Conservation (phyloP, 1,140 invertebrate genomes). For the Riptortus pedestris region DNA sequence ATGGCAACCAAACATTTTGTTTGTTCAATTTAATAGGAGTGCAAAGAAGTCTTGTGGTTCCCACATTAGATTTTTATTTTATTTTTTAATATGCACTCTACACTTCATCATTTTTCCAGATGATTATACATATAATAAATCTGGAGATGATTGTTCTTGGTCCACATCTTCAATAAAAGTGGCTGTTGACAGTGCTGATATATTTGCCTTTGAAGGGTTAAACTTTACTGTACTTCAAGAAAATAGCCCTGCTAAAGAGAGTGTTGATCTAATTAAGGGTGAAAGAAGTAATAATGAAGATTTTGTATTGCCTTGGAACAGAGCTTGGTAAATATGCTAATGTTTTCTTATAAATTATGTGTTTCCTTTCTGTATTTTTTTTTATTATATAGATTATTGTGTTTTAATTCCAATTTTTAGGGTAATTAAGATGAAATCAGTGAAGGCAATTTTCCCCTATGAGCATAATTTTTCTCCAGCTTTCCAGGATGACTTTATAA, state of each 20-base stretch:
- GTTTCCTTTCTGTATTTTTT: not conserved
- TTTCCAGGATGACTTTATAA: slow-evolving; percentile 82
- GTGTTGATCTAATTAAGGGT: slow-evolving; percentile 46
- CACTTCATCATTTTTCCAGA: slow-evolving; percentile 31
- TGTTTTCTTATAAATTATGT: not conserved
- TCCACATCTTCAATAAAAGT: slow-evolving; percentile 36
- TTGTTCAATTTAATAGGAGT: too few species aligned
- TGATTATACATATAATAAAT: slow-evolving; percentile 27
- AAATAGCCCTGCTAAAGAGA: slow-evolving; percentile 36
- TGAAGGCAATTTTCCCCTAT: slow-evolving; percentile 77
- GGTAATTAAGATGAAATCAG: slow-evolving; percentile 52
- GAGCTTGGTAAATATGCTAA: slow-evolving; percentile 52
- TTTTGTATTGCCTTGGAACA: slow-evolving; percentile 57
- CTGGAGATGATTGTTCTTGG: slow-evolving; percentile 25
- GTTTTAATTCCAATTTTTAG: slow-evolving; percentile 29
- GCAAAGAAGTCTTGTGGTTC: not conserved
- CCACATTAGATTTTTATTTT: slow-evolving; percentile 8
- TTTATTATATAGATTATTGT: not conserved
- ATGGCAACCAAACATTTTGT: too few species aligned
- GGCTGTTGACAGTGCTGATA: slow-evolving; percentile 61
- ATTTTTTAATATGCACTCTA: too few species aligned
- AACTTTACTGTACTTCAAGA: slow-evolving; percentile 39
- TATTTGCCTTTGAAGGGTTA: slow-evolving; percentile 64
- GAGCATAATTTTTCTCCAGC: slow-evolving; percentile 88
- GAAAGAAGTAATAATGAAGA: slow-evolving; percentile 62